A percentile compares a stretch with the other conserved stretches of the same genome.
Conservation (phyloP, 2,113 vertebrate genomes). For the Cichladusa arquata region DNA sequence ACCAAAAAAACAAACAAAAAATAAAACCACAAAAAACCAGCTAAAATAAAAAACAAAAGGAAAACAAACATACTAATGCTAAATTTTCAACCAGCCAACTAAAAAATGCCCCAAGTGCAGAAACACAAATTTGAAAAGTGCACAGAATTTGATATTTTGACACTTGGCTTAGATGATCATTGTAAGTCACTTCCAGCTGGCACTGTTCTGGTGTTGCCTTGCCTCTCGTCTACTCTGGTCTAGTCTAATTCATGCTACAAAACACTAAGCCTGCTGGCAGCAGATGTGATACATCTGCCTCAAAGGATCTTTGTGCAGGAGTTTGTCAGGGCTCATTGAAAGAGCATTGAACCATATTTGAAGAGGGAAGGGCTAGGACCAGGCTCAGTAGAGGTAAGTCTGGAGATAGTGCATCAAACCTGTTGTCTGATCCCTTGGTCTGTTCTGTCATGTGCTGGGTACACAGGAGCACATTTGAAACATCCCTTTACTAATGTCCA, state of each 20-base stretch:
- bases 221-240: not conserved
- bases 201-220: not conserved
- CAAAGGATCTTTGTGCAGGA: not conserved
- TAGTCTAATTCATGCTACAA: too few relatives aligned
- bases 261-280: not conserved
- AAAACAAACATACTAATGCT: not conserved
- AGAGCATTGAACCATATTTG: not conserved
- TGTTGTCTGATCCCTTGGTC: not conserved
- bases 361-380: not conserved
- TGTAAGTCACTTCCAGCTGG: not conserved
- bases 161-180: not conserved
- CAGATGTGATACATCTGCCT: not conserved
- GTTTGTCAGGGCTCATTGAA: not conserved
- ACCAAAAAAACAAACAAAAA: too few relatives aligned
- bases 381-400: not conserved
- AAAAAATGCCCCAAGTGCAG: accelerated
- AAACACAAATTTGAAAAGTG: not conserved
- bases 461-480: not conserved
- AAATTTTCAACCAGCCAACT: not conserved
- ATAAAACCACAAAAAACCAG: too few relatives aligned
- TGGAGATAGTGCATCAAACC: not conserved
- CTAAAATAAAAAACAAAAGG: too few relatives aligned
- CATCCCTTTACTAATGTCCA: not conserved
- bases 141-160: not conserved
- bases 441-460: not conserved